Evolutionary conservation across 2,113 vertebrate species (phyloP), one percentile per base, ranked within the genome.

Genomic region (Perccottus glenii): DNA sequence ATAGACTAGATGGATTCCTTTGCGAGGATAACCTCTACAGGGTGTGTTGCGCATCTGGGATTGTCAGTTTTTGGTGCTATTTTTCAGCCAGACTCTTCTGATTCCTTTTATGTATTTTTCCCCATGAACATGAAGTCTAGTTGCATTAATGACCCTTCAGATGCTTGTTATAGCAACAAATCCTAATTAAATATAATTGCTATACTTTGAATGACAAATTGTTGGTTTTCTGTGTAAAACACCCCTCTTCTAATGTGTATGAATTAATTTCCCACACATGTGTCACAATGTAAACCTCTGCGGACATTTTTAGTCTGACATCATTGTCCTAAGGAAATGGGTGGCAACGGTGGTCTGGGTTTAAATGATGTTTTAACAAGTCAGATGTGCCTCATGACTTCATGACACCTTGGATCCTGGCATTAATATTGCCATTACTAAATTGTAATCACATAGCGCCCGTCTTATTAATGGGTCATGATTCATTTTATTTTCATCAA

Each of bases 1-100:
- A 73, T 11, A 35, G 33, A 53, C 47, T 58, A 70, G 73, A 81
- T 67, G n/a, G 46, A 83, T 69, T 70, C 64, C 49, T 68, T 49
- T 48, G 50, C 2, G 51, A 58, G 63, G 42, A 55, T 68, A 51
- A 46, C 44, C 27, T 9, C 70, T 11, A 51, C 14, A 70, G 35
- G 38, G 35, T 65, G 50, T 73, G 40, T 52, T 48, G 11, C 27
- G 6, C 53, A 15, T 53, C 60, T 48, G 51, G 27, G 7, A 47
- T 5, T n/a, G 68, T 63, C 10, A 35, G 0, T 49, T 58, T 70
- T 57, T 49, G 8, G 0, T 46, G 43, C n/a, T 60, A 6, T 16
- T 42, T 60, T 51, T 51, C 19, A 27, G 19, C 4, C 5, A 8
- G 45, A 8, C 19, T 19, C 4, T 35, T 45, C 27, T 46, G 15